Base-by-base conservation (phyloP, 2,888 invertebrate genomes). In the Pharmacophagus antenor region DNA sequence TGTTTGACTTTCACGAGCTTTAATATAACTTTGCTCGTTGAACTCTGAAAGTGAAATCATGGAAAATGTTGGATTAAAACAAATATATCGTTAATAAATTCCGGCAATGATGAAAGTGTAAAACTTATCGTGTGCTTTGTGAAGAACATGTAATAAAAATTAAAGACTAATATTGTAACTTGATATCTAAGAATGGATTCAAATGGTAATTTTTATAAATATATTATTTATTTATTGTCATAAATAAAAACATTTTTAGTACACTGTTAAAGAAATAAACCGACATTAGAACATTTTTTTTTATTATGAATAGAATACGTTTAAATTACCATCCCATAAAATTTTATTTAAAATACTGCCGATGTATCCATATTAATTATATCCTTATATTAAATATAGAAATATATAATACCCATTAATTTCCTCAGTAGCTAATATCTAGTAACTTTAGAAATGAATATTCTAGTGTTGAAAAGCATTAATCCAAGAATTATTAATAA, bases 41-140 rank as follows among this genome's bases (percentile, higher is more conserved):
- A 70, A 76, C 74, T 71, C 53, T 56, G 63, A 65, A 66, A 76
- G 79, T 80, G 76, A 71, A 62, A 71, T 67, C 66, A 66, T 68
- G 65, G 65, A 67, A 67, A 70, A 67, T 74, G 72, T 73, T 72
- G 70, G 65, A 65, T 66, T 62, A 70, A 67, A 72, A 73, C 70
- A 72, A 74, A 76, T 72, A 73, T 71, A 72, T 70, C 66, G 65
- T 69, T 80, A 70, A 77, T 76, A 72, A 70, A 76, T 68, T 67
- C 58, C 60, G 61, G 68, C 68, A 27, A 56, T 61, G 65, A 73
- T 73, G 70, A 70, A 66, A 77, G 80, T 82, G 85, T 68, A 71
- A 76, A 82, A 75, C 70, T 76, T 76, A 76, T 80, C 80, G 68
- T 79, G 84, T 84, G 85, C 66, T 69, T 65, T 74, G 80, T 80